Evolutionary conservation across 2,113 vertebrate species (phyloP).

Genomic region (Ellobius talpinus): DNA sequence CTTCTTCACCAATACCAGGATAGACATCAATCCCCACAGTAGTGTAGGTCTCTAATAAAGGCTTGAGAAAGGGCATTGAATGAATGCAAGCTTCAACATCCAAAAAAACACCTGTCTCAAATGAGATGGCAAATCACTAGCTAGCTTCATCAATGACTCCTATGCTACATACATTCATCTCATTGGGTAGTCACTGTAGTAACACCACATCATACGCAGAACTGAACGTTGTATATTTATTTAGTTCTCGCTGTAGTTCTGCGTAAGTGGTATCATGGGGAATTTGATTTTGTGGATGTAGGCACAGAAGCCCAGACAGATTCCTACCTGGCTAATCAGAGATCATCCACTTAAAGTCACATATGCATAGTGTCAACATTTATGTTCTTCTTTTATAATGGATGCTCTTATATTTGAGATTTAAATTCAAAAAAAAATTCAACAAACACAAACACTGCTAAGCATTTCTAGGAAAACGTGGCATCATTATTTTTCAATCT

Average conservation of each 20-base stretch:
- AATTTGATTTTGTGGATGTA: background rate
- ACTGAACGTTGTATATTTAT: background rate
- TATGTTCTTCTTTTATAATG: background rate
- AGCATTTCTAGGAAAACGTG: background rate
- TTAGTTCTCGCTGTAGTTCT: background rate
- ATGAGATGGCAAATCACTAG: background rate
- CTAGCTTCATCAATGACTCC: too few species aligned
- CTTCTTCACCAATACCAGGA: background rate
- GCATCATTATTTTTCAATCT: background rate
- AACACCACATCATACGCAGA: background rate
- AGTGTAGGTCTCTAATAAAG: background rate
- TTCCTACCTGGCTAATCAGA: background rate
- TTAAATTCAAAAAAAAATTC: background rate
- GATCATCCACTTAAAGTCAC: background rate
- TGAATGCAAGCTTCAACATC: background rate
- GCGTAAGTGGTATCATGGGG: background rate
- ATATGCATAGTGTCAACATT: background rate
- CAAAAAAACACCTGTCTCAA: background rate
- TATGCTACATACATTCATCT: background rate
- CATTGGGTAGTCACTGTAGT: background rate
- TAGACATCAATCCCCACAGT: background rate
- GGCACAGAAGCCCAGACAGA: background rate
- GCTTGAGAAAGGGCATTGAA: background rate
- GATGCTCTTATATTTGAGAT: background rate
- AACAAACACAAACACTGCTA: background rate